Percentiles rank a stretch among this genome's conserved stretches.
These are phyloP conservation scores for Eilema sororculum DNA, from an alignment of 2,888 invertebrate species.

Conservation along the genomic window DNA sequence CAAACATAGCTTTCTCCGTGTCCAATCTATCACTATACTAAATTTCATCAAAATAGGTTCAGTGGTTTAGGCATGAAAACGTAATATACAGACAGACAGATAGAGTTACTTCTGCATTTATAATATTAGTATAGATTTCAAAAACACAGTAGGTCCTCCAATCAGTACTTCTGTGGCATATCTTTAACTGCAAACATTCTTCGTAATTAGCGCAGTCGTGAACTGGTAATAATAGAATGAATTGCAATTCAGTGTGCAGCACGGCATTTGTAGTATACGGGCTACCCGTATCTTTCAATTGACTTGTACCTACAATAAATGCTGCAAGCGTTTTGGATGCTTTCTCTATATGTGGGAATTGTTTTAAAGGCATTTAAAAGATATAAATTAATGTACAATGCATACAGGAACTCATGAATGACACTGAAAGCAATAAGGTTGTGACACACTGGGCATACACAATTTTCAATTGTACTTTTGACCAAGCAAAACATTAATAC, in stretches of 20 bases:
- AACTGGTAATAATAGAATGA: background rate
- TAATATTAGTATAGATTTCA: too few relatives aligned
- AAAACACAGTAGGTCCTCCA: too few relatives aligned
- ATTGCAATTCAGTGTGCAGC: background rate
- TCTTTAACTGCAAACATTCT: background rate
- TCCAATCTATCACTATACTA: too few relatives aligned
- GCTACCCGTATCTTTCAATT: slow-evolving; percentile 6
- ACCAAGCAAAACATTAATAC: background rate
- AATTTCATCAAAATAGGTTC: too few relatives aligned
- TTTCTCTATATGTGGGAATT: background rate
- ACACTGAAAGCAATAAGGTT: too few relatives aligned
- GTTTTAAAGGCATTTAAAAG: background rate
- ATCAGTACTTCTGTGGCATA: background rate
- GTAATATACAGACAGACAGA: too few relatives aligned
- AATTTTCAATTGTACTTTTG: background rate
- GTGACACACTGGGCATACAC: too few relatives aligned
- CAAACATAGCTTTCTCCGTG: too few relatives aligned
- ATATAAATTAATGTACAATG: background rate
- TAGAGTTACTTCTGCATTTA: too few relatives aligned
- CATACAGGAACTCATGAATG: too few relatives aligned
- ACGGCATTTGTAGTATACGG: background rate
- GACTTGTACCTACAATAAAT: background rate
- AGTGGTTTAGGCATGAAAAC: too few relatives aligned
- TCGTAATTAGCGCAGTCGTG: background rate
- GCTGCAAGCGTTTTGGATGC: slow-evolving; percentile 3